These are phyloP conservation scores for Hofmannophila pseudospretella DNA, from an alignment of 2,888 invertebrate genomes.

Conservation along the genomic window DNA sequence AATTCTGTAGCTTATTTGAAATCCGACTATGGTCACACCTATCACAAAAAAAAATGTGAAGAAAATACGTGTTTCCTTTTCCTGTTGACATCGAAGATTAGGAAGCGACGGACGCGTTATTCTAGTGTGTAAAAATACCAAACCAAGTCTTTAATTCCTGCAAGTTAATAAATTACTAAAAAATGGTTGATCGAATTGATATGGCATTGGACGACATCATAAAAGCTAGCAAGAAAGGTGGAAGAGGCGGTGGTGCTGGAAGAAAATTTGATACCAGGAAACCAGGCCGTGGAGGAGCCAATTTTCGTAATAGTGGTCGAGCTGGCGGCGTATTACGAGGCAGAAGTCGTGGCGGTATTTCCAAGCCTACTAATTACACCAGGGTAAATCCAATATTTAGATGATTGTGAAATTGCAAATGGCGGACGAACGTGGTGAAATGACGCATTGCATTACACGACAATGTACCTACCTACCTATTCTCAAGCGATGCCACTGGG, in stretches of 20 bases:
- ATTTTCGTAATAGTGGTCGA: slow-evolving; percentile 75
- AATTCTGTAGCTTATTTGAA: no score
- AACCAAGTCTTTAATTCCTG: neutral
- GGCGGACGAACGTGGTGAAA: slow-evolving; percentile 61
- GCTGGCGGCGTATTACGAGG: slow-evolving; percentile 81
- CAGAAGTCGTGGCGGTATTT: slow-evolving; percentile 83
- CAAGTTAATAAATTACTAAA: no score
- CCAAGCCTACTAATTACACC: slow-evolving; percentile 80
- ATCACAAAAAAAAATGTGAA: no score
- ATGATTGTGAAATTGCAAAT: slow-evolving; percentile 64
- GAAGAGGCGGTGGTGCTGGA: slow-evolving; percentile 77
- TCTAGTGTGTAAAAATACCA: neutral
- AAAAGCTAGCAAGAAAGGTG: slow-evolving; percentile 86
- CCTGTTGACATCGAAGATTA: neutral
- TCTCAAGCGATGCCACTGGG: slow-evolving; percentile 6
- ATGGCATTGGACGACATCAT: slow-evolving; percentile 99
- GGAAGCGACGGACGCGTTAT: neutral
- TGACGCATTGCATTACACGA: slow-evolving; percentile 15
- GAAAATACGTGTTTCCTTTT: no score
- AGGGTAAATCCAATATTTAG: slow-evolving; percentile 79
- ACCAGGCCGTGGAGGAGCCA: slow-evolving; percentile 60
- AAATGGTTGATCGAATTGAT: slow-evolving; percentile 96
- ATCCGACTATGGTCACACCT: no score
- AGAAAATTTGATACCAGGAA: slow-evolving; percentile 65
- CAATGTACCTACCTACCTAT: neutral